Percentiles rank a stretch among this genome's conserved stretches.
Conservation (phyloP, 2,797 vertebrate genomes). For the Cynodonichthys magdalenae region DNA sequence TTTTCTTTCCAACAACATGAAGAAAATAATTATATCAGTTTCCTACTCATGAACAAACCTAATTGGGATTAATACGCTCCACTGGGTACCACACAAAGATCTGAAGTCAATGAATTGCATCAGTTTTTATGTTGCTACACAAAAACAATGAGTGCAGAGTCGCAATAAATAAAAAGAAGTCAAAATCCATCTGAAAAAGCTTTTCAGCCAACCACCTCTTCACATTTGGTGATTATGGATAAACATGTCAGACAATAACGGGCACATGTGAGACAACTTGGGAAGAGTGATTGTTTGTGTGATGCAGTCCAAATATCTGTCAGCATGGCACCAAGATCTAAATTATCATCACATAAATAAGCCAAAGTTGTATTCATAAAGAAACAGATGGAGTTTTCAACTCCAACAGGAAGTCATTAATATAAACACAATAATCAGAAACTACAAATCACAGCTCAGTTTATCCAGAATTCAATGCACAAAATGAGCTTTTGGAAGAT, state of each 20-base stretch:
- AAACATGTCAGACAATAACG: neutral
- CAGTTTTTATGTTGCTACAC: no score
- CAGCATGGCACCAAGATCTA: slow-evolving; percentile 2
- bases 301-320: neutral
- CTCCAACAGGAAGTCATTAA: slow-evolving; percentile 13
- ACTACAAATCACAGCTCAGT: neutral
- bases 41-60: neutral
- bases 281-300: neutral
- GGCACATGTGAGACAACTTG: neutral
- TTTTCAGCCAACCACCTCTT: slow-evolving; percentile 8
- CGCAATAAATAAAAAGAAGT: slow-evolving; percentile 6
- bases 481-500: neutral
- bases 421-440: slow-evolving; percentile 2
- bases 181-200: slow-evolving; percentile 31
- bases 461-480: neutral
- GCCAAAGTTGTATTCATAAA: neutral
- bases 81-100: slow-evolving; percentile 8
- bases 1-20: slow-evolving; percentile 43
- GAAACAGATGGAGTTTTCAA: slow-evolving; percentile 1
- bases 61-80: slow-evolving; percentile 20
- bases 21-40: slow-evolving; percentile 20
- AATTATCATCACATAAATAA: slow-evolving; percentile 24
- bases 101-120: slow-evolving; percentile 12
- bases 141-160: slow-evolving; percentile 9
- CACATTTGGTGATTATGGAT: neutral